Base-by-base conservation (phyloP, 92 coral and sea anemone species). In the Bergia sp. region DNA sequence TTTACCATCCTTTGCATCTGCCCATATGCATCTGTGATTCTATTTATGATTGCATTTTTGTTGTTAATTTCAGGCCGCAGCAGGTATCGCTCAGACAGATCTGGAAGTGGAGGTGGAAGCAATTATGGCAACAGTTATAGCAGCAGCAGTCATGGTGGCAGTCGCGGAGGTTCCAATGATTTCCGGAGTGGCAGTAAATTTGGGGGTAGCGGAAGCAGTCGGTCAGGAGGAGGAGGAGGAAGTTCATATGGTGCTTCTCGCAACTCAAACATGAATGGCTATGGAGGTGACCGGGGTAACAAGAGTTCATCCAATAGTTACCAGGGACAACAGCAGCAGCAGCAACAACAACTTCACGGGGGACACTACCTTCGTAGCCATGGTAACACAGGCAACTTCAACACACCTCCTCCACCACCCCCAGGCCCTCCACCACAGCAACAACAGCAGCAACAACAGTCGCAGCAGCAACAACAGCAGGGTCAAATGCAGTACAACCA, bases 331-430 rank as follows among this genome's bases (percentile, higher is more conserved):
- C 86, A 91, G 67, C 88, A 89, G 76, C 82, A 88, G 83, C 86
- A 91, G 74, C 88, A 88, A 77, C 82, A 90, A 81, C 82, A 90
- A 88, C 88, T 55, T 41, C 91, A 88, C 29, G 79, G 87, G 39
- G 87, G 87, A 37, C 87, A 84, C 64, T 84, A 47, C 65, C 87
- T 84, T 69, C 87, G 87, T 15, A 84, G 79, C 67, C 89, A 92
- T 77, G 89, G 88, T 79, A 89, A 90, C 86, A 81, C 64, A 76
- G 76, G 50, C 65, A 78, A 15, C 23, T 90, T 80, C 78, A 71
- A 37, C 55, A 94, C 96, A 44, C 95, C 94, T 0, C 98, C 96
- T 71, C 92, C 94, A 37, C 93, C 94, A 37, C 95, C 95, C 72
- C 93, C 95, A 41, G 80, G 89, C 40, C 94, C 88, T 12, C 91